phyloP scores from a whole-genome alignment of 2,888 invertebrate genomes.

The Tachystola acroxantha region DNA sequence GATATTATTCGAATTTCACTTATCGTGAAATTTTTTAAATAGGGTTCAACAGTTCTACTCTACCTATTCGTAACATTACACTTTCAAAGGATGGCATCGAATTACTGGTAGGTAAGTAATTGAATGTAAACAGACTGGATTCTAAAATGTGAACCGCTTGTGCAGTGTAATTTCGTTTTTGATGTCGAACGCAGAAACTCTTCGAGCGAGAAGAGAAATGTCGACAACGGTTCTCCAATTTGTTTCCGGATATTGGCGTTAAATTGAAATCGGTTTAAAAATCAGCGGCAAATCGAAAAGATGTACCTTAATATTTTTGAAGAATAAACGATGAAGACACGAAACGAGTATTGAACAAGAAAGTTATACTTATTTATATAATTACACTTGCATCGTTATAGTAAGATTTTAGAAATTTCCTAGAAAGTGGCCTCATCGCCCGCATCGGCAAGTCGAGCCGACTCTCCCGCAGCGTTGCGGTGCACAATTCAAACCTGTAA shows the following conservation, averaged over 20 bases:
- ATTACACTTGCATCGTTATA: constrained; percentile 11
- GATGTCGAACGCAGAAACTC: constrained; percentile 25
- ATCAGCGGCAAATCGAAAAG: constrained; percentile 3
- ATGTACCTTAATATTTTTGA: neutral
- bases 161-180: constrained; percentile 22
- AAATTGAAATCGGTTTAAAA: constrained; percentile 22
- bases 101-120: no score
- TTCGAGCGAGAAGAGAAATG: constrained; percentile 14
- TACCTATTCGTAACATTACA: no score
- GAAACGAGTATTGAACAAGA: constrained; percentile 2
- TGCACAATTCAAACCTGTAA: constrained; percentile 56
- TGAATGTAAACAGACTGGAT: no score
- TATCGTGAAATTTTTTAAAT: no score
- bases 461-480: constrained; percentile 33
- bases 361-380: constrained; percentile 3
- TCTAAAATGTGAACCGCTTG: no score
- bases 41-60: no score
- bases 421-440: constrained; percentile 36
- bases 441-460: constrained; percentile 17
- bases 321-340: neutral
- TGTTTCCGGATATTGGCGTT: constrained; percentile 34
- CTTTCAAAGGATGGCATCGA: no score
- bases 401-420: constrained; percentile 41
- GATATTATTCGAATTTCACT: no score
- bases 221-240: constrained; percentile 25